phyloP scores from a whole-genome alignment of 2,113 vertebrate species.

The Lophotis ruficrista region DNA sequence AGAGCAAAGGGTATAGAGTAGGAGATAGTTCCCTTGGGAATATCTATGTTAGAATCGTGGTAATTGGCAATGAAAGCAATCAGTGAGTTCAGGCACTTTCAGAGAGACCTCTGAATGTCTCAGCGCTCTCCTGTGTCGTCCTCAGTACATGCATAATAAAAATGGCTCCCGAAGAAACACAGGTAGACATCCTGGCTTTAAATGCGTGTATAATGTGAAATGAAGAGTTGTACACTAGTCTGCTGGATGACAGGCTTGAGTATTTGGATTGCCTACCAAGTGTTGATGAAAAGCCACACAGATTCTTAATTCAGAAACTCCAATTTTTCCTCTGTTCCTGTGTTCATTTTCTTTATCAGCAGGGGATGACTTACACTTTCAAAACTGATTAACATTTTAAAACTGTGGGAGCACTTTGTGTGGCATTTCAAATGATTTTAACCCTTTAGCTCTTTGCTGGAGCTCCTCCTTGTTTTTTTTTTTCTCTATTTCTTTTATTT shows the following conservation, averaged over 20 bases:
- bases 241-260: conserved; percentile 2
- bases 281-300: conserved; percentile 43
- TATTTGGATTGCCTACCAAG: conserved; percentile 50
- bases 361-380: conserved; percentile 59
- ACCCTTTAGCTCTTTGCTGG: not conserved
- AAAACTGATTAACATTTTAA: conserved; percentile 69
- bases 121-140: not conserved
- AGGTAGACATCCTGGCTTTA: not conserved
- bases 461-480: not conserved
- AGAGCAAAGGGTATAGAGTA: not conserved
- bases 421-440: conserved; percentile 37
- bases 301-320: conserved; percentile 53
- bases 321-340: conserved; percentile 52
- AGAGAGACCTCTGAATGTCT: not conserved
- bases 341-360: conserved; percentile 68
- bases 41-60: not conserved
- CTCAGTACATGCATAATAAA: not conserved
- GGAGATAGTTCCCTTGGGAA: conserved; percentile 3
- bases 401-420: conserved; percentile 35
- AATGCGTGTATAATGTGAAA: not conserved
- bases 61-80: conserved; percentile 46
- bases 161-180: not conserved
- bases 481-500: not conserved
- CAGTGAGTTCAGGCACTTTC: not conserved
- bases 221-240: not conserved